Conservation (phyloP, 2,113 vertebrate genomes). For the Apodemus speciosus region DNA sequence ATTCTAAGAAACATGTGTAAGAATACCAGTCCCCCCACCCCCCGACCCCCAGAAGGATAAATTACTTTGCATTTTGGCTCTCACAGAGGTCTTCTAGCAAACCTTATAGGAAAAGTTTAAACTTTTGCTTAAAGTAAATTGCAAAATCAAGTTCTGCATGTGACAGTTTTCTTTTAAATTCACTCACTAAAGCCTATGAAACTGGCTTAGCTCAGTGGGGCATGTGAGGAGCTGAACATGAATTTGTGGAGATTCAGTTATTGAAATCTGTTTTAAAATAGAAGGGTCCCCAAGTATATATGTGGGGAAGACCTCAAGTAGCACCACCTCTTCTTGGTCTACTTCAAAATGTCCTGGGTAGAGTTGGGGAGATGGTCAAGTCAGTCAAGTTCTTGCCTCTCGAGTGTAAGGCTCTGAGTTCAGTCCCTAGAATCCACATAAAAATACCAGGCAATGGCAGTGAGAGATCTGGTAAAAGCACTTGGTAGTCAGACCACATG, state of each 20-base stretch:
- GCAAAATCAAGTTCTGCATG: conserved; percentile 30
- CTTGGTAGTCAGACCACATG: background rate
- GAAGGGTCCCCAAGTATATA: background rate
- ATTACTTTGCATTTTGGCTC: background rate
- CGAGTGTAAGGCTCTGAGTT: background rate
- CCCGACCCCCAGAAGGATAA: background rate
- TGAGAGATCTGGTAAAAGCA: background rate
- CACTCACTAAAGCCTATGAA: background rate
- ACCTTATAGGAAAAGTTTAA: background rate
- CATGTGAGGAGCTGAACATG: background rate
- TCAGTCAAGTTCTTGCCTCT: background rate
- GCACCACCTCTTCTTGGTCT: background rate
- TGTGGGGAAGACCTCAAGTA: background rate
- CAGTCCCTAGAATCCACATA: background rate
- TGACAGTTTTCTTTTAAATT: background rate
- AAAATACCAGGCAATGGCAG: background rate
- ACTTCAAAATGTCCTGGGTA: background rate
- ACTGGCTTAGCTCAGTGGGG: background rate
- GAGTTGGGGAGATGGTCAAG: background rate
- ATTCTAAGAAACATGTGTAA: conserved; percentile 22
- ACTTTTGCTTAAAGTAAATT: conserved; percentile 45
- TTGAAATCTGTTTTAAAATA: background rate
- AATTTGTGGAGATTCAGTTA: background rate
- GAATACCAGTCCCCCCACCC: background rate
- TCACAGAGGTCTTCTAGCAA: background rate